Conservation (phyloP, 2,888 invertebrate genomes). For the Atherix ibis region DNA sequence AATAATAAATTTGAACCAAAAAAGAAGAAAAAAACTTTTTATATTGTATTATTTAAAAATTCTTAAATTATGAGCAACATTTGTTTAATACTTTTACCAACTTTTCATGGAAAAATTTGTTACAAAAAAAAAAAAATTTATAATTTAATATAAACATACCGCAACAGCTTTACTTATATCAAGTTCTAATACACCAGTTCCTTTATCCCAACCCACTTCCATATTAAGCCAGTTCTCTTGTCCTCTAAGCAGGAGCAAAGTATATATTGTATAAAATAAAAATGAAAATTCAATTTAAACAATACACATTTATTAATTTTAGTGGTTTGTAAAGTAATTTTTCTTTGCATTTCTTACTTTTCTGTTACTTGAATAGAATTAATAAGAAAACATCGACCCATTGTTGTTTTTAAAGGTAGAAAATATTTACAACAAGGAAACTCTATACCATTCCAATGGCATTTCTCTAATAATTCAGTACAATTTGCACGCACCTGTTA, state of each 20-base stretch:
- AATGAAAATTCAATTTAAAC: no score
- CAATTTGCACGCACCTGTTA: constrained; percentile 32
- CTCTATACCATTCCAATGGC: constrained; percentile 35
- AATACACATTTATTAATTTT: no score
- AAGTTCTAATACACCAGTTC: constrained; percentile 17
- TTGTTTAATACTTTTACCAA: no score
- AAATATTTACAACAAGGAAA: constrained; percentile 50
- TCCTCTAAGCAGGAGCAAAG: not conserved
- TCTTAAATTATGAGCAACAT: no score
- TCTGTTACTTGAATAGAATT: constrained; percentile 43
- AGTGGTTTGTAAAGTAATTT: no score
- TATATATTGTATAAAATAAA: constrained; percentile 1
- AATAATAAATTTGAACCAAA: no score
- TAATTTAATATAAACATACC: constrained; percentile 8
- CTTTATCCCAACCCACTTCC: constrained; percentile 17
- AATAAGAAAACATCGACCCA: constrained; percentile 43
- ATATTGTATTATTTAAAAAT: not conserved
- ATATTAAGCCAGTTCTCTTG: constrained; percentile 20
- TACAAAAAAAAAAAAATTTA: not conserved
- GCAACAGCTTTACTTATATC: constrained; percentile 10
- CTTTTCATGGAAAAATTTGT: not conserved
- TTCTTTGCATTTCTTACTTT: constrained; percentile 22
- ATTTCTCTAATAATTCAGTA: constrained; percentile 34
- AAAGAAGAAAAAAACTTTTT: constrained; percentile 1
- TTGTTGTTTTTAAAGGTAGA: constrained; percentile 39